Percentiles rank a stretch among this genome's conserved stretches.
Evolutionary conservation across 2,888 invertebrate genomes (phyloP).

Genomic region (Campoletis raptor): DNA sequence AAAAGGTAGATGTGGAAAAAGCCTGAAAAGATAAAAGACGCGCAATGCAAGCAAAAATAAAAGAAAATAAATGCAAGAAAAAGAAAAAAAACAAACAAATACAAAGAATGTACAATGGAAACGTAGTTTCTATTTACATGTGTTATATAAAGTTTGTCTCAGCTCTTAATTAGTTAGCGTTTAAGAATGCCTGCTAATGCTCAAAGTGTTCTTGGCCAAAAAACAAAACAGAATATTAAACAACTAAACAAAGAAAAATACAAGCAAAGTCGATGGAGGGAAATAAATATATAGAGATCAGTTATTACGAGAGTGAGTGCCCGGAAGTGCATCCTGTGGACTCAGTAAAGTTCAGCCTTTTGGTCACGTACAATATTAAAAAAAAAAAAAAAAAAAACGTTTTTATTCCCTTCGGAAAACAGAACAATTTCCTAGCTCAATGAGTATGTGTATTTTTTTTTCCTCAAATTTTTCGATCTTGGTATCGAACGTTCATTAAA

Average conservation of each 20-base stretch:
- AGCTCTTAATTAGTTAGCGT: slow-evolving; percentile 74
- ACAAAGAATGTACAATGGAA: slow-evolving; percentile 68
- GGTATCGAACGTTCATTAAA: slow-evolving; percentile 35
- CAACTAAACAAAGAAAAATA: slow-evolving; percentile 11
- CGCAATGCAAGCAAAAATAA: slow-evolving; percentile 20
- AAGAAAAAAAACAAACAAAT: slow-evolving; percentile 18
- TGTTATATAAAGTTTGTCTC: slow-evolving; percentile 77
- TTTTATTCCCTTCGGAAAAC: slow-evolving; percentile 54
- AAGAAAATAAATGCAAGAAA: neutral
- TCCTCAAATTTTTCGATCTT: slow-evolving; percentile 26
- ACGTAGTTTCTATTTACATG: slow-evolving; percentile 80
- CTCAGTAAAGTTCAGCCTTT: slow-evolving; percentile 13
- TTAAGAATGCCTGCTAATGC: slow-evolving; percentile 81
- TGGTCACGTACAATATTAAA: slow-evolving; percentile 15
- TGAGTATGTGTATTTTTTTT: neutral
- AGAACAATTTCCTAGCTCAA: slow-evolving; percentile 44
- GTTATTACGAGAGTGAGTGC: slow-evolving; percentile 35
- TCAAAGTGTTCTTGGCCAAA: slow-evolving; percentile 79
- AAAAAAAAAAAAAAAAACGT: slow-evolving; percentile 27
- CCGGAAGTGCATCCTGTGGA: slow-evolving; percentile 22
- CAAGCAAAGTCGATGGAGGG: slow-evolving; percentile 49
- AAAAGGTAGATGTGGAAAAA: slow-evolving; percentile 46
- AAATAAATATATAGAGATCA: slow-evolving; percentile 46
- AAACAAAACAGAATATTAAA: slow-evolving; percentile 34
- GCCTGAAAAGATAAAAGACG: slow-evolving; percentile 13